Conservation (phyloP, 2,888 invertebrate genomes). For the Oasisia sp. region DNA sequence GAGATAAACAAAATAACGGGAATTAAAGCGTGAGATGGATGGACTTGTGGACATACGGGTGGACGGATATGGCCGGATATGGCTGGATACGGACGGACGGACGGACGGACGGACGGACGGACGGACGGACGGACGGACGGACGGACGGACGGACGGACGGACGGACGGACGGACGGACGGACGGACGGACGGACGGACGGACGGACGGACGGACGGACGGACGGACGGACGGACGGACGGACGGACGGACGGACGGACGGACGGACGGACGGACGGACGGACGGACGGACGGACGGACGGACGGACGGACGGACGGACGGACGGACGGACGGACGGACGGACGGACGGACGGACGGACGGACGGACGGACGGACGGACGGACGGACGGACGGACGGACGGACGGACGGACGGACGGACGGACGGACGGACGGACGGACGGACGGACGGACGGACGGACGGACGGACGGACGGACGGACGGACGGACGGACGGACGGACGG, state of each 20-base stretch:
- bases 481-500: too few species aligned
- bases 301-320: background rate
- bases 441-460: background rate
- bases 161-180: background rate
- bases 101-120: background rate
- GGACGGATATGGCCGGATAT: background rate
- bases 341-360: constrained; percentile 17
- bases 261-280: background rate
- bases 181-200: background rate
- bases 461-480: too few species aligned
- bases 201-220: background rate
- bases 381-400: constrained; percentile 14
- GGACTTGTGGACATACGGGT: background rate
- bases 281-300: background rate
- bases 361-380: background rate
- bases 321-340: too few species aligned
- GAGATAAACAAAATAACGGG: background rate
- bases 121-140: background rate
- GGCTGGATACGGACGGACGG: too few species aligned
- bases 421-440: constrained; percentile 13
- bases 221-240: background rate
- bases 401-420: too few species aligned
- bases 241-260: background rate
- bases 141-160: background rate
- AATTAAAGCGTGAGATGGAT: background rate